Conservation (phyloP, 2,888 invertebrate genomes). For the Ophion ventricosus region DNA sequence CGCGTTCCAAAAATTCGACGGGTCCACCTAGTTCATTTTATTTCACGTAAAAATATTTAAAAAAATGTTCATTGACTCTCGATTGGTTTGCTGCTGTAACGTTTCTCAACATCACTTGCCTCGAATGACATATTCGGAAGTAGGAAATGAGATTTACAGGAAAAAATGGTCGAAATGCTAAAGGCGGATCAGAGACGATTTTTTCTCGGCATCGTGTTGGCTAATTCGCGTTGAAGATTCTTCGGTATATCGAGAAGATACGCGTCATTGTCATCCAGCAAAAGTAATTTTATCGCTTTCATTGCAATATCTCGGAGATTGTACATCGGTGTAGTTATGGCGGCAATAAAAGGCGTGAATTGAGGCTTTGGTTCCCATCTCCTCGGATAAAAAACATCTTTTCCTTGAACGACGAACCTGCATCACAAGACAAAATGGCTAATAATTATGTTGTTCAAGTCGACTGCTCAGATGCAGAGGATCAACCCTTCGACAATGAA, state of each 20-base stretch:
- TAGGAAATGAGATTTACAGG: not conserved
- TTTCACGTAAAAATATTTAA: not conserved
- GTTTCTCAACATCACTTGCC: not conserved
- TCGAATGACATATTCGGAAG: not conserved
- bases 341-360: constrained; percentile 70
- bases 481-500: not conserved
- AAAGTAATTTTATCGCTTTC: constrained; percentile 73
- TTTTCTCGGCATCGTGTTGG: constrained; percentile 71
- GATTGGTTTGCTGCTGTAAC: not conserved
- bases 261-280: constrained; percentile 74
- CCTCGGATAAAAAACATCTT: constrained; percentile 77
- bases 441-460: not conserved
- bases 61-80: not conserved
- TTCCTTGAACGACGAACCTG: constrained; percentile 77
- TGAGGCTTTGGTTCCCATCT: constrained; percentile 67
- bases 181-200: constrained; percentile 13
- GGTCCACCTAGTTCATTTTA: not conserved
- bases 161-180: not conserved
- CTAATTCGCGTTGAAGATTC: constrained; percentile 76
- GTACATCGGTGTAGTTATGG: constrained; percentile 76
- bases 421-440: constrained; percentile 58
- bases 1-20: not conserved
- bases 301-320: constrained; percentile 75
- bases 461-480: not conserved
- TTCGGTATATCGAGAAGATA: constrained; percentile 78